Base-by-base conservation (phyloP, 2,888 invertebrate genomes). In the Sepioteuthis lessoniana region DNA sequence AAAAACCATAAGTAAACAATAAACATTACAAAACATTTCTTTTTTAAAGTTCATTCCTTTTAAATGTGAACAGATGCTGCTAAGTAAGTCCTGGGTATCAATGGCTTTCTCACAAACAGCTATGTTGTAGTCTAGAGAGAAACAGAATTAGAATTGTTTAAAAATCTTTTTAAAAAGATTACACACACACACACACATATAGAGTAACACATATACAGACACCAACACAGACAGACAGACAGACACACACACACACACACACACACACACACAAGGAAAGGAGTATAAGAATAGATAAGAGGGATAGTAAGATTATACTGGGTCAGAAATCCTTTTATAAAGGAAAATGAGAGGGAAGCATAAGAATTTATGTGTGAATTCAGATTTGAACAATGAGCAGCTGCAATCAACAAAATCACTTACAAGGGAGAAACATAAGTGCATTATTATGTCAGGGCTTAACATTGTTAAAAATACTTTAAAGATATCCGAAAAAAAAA, bases 341-440 rank as follows among this genome's bases (percentile, higher is more conserved):
- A 35, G 2, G n/a, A 5, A 60, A 60, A 60, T 31, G 60, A 60
- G 31, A 31, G 25, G 28, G 55, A 10, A 31, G 31, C 8, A 60
- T 60, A 60, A 60, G 31, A 60, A 60, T 25, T 60, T 31, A 60
- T 60, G 60, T 60, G 60, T 8, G 8, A 28, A 76, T 76, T 76
- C n/a, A 76, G n/a, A 76, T 76, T n/a, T 76, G 76, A 76, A 76
- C n/a, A 76, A 76, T 76, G n/a, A 76, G 76, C 76, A 10, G n/a
- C 76, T 76, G 76, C n/a, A 76, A 76, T 35, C 76, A 76, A 16
- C n/a, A n/a, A 76, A 35, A 35, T 76, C 76, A 76, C n/a, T 76
- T n/a, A 8, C n/a, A 35, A 1, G 25, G 16, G 16, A 35, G 13
- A 76, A 76, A 76, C n/a, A n/a, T n/a, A 35, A 4, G 19, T 76